These are phyloP conservation scores for Saccopteryx bilineata DNA, from an alignment of 2,113 vertebrate species.

Conservation along the genomic window DNA sequence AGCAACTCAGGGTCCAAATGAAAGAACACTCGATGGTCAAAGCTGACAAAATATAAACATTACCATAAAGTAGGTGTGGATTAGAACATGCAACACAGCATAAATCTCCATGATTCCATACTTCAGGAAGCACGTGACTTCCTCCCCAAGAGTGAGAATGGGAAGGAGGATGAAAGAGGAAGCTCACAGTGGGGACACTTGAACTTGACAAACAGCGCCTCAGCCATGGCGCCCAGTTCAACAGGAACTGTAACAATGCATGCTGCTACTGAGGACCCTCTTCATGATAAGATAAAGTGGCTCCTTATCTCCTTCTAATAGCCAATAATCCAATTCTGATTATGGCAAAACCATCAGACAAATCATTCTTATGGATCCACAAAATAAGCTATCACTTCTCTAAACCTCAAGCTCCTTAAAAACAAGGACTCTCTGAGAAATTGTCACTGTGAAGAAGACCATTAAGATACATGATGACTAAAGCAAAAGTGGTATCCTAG, in stretches of 20 bases:
- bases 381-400: not conserved
- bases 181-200: not conserved
- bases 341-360: not conserved
- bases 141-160: not conserved
- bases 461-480: not conserved
- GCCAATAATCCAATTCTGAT: too few species aligned
- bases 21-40: not conserved
- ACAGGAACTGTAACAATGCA: not conserved
- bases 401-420: not conserved
- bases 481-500: too few species aligned
- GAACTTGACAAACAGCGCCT: not conserved
- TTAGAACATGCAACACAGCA: not conserved
- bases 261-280: too few species aligned
- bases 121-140: not conserved
- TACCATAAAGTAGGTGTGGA: not conserved
- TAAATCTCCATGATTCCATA: not conserved
- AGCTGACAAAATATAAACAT: not conserved
- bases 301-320: too few species aligned
- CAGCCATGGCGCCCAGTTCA: not conserved
- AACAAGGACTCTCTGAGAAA: not conserved
- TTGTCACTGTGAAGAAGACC: not conserved
- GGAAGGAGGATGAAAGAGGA: not conserved
- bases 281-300: too few species aligned
- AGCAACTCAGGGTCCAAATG: not conserved
- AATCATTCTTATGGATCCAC: not conserved